Base-by-base conservation (phyloP, 2,797 vertebrate species). In the Leptodactylus fallax region DNA sequence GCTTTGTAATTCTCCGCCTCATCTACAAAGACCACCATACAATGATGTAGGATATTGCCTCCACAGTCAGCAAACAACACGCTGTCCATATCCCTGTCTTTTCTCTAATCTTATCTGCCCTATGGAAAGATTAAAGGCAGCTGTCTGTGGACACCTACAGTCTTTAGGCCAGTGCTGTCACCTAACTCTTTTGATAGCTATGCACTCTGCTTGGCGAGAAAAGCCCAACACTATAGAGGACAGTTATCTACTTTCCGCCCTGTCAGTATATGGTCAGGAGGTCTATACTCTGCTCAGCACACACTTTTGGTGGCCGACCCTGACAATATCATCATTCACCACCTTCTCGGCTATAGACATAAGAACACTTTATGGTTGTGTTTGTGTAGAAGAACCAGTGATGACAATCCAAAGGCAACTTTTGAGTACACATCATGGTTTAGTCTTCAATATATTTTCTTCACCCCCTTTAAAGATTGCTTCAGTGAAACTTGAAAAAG, bases 331-430 rank as follows among this genome's bases (percentile, higher is more conserved):
- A 77, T 81, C 78, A 81, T 55, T 88, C 79, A 51, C 21, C 83
- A 77, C 87, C 83, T 85, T 56, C 80, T 85, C 69, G 77, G 55
- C 49, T 81, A 9, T 27, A 53, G 36, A 47, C 81, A 53, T 79
- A 83, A 84, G n/a, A 25, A 16, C 17, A 85, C 81, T 80, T 49
- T 47, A 71, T 27, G 25, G 53, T 17, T 85, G 7, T 81, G 85
- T 84, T 80, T 84, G 53, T 74, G 80, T 55, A n/a, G 19, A 85
- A 56, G 47, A 76, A 61, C 76, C 51, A 23, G 65, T 69, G 87
- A 81, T 88, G 87, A 88, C 87, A 88, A 51, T 36, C 67, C 27
- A 25, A 55, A 65, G 78, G 56, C 80, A 72, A 56, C 27, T n/a
- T 14, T 47, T 61, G 58, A 60, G 55, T 63, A 3, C 17, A n/a